Conservation (phyloP, 2,797 vertebrate species). For the Artibeus lituratus region DNA sequence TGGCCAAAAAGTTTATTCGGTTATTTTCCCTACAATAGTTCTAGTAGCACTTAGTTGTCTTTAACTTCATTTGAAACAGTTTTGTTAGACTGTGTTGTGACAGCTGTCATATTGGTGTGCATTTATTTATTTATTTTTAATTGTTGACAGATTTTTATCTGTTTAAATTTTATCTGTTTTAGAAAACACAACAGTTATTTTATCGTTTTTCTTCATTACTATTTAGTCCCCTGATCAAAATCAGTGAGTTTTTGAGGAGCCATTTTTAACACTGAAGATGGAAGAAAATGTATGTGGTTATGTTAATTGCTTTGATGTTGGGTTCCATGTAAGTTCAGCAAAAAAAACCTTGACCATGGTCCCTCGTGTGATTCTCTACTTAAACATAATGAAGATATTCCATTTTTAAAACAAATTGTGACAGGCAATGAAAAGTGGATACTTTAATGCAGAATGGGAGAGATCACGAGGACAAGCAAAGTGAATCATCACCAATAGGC, state of each 20-base stretch:
- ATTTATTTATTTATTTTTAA: background rate
- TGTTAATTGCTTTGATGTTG: background rate
- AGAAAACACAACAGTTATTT: background rate
- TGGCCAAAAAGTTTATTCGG: background rate
- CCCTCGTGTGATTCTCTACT: background rate
- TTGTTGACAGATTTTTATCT: background rate
- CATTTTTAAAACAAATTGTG: background rate
- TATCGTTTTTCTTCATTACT: too few relatives aligned
- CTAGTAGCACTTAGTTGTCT: background rate
- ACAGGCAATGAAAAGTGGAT: background rate
- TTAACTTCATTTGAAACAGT: background rate
- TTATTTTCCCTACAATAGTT: background rate
- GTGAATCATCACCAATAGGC: background rate
- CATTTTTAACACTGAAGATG: too few relatives aligned
- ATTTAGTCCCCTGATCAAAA: too few relatives aligned
- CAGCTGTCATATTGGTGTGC: background rate
- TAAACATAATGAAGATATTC: background rate
- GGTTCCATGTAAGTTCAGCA: background rate
- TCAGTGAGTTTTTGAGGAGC: too few relatives aligned
- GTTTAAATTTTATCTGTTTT: background rate
- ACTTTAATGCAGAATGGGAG: background rate
- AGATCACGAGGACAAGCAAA: background rate
- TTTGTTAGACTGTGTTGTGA: background rate
- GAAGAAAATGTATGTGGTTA: too few relatives aligned
- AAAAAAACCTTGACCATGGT: background rate